Percentiles rank a stretch among this genome's conserved stretches.
These are phyloP conservation scores for Arrhamphus sclerolepis DNA, from an alignment of 2,797 vertebrate genomes.

Conservation along the genomic window DNA sequence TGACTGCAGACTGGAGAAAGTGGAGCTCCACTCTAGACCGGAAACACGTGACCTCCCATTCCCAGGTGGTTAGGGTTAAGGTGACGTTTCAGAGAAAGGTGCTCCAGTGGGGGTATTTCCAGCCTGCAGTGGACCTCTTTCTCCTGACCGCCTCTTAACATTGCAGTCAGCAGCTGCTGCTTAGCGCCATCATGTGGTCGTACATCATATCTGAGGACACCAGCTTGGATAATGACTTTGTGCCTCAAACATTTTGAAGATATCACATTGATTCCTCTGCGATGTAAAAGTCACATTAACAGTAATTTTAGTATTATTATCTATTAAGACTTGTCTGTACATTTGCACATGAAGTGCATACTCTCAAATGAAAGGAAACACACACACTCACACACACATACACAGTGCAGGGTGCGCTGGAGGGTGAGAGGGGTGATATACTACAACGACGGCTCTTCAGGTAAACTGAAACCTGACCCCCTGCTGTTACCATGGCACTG, in stretches of 20 bases:
- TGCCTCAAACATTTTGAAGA: accelerated
- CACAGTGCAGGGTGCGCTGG: neutral
- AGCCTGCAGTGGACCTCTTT: too few relatives aligned
- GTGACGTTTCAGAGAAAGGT: too few relatives aligned
- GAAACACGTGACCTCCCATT: too few relatives aligned
- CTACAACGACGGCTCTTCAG: conserved; percentile 34
- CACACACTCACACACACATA: neutral
- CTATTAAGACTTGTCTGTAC: too few relatives aligned
- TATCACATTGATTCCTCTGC: too few relatives aligned
- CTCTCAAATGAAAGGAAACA: neutral
- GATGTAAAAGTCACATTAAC: too few relatives aligned
- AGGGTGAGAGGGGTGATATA: conserved; percentile 35
- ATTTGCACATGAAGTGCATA: too few relatives aligned
- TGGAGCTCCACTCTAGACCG: too few relatives aligned
- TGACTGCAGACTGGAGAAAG: too few relatives aligned
- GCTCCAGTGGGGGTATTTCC: too few relatives aligned
- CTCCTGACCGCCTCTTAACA: neutral
- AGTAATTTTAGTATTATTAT: too few relatives aligned
- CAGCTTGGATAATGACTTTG: neutral
- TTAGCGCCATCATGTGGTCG: conserved; percentile 40
- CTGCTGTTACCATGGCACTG: conserved; percentile 68
- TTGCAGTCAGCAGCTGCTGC: conserved; percentile 24
- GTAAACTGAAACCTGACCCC: conserved; percentile 70
- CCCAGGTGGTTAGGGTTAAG: too few relatives aligned
- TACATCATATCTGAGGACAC: neutral